phyloP scores from a whole-genome alignment of 2,888 invertebrate species.

The Drosophila phalerata region DNA sequence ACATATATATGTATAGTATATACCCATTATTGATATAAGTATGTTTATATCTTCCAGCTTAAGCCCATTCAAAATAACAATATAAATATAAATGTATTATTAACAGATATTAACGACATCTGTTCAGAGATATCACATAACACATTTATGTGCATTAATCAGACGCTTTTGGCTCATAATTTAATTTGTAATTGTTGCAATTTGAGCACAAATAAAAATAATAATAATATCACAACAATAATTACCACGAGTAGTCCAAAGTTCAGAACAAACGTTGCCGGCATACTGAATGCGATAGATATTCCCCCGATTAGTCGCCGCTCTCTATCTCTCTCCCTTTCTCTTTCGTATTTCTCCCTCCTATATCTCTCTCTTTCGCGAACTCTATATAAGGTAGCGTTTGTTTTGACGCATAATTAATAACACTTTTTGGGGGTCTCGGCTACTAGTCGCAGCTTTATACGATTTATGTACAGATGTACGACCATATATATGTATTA shows the following conservation, averaged over 20 bases:
- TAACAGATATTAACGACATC: constrained; percentile 42
- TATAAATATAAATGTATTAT: constrained; percentile 19
- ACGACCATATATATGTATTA: constrained; percentile 43
- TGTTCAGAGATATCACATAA: constrained; percentile 48
- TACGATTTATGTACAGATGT: constrained; percentile 34
- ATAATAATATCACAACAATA: constrained; percentile 23
- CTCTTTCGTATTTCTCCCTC: not conserved
- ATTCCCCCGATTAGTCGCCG: constrained; percentile 4
- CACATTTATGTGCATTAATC: constrained; percentile 68
- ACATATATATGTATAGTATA: constrained; percentile 5
- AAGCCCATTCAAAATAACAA: constrained; percentile 42
- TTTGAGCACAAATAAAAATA: constrained; percentile 55
- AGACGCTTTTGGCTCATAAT: constrained; percentile 61
- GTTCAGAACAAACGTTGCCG: constrained; percentile 43
- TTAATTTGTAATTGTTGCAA: constrained; percentile 73
- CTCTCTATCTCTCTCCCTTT: not conserved
- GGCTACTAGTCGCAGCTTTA: constrained; percentile 49
- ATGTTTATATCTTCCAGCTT: constrained; percentile 36
- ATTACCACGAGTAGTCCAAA: constrained; percentile 49
- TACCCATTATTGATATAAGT: constrained; percentile 13
- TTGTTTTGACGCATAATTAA: constrained; percentile 60
- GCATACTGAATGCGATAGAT: constrained; percentile 36
- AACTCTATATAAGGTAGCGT: constrained; percentile 32
- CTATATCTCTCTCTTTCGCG: not conserved
- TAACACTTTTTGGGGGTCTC: constrained; percentile 25